Base-by-base conservation (phyloP, 2,888 invertebrate genomes). In the Papilio demoleus region DNA sequence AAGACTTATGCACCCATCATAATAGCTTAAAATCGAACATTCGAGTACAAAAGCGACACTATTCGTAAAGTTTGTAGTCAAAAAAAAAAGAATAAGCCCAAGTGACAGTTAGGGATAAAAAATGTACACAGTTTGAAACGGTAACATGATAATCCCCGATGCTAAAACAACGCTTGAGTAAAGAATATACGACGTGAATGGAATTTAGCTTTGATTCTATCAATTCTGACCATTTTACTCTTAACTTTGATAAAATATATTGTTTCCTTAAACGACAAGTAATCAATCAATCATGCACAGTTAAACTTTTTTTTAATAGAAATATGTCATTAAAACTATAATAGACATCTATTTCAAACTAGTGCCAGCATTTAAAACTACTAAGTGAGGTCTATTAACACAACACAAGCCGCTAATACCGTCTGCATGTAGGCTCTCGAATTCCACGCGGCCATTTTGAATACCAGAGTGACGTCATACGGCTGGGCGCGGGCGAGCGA, bases 401-500 rank as follows among this genome's bases (percentile, higher is more conserved):
- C 50, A 69, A 69, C 42, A 60, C 38, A n/a, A 53, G 61, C 47
- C 5, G 65, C 56, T 56, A 40, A 17, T 53, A 42, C 68, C 60
- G 68, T 59, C 53, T 69, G 38, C 64, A 77, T 80, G 86, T 87
- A 90, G 91, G 91, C 88, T 91, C 90, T 91, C 91, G 84, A 85
- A 92, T 92, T 90, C 91, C 90, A 76, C 71, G 83, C 85, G 85
- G 92, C 92, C 92, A 92, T 92, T 88, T 92, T 92, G 90, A 92
- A 92, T 92, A 90, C 90, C 90, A 76, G 69, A 76, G 81, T 92
- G 92, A 92, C 91, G 92, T 92, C 91, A 92, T 86, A 81, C 77
- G 79, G 81, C 82, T 86, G 88, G 90, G 90, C 88, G 88, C 88
- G 89, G 88, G 87, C 84, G 81, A 81, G 77, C 82, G 78, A 79